Base-by-base conservation (phyloP, 2,113 vertebrate species). In the Entelurus aequoreus region DNA sequence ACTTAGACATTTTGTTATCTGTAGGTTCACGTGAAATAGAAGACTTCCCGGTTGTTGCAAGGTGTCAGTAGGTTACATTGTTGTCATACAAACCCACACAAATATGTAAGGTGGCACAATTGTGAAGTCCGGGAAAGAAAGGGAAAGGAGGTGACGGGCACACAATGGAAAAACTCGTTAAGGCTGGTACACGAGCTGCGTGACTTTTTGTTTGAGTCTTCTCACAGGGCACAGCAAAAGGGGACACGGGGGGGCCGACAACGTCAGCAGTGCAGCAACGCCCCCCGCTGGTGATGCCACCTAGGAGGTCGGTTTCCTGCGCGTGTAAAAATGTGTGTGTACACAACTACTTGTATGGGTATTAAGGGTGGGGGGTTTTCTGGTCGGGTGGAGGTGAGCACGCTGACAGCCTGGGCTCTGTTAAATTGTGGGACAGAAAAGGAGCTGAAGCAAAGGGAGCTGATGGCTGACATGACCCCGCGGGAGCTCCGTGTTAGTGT, bases 391-490 rank as follows among this genome's bases (percentile, higher is more conserved):
- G 82, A 81, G 86, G 80, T 88, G 89, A 83, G 91, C 79, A 81
- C 83, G 85, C 84, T 93, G 90, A 94, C 87, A 91, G 87, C 77
- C 88, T 90, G 88, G 84, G 81, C 84, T 82, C 83, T 77, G 84
- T 76, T 90, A 87, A 92, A 90, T 88, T 86, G 86, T 86, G 80
- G 49, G 69, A 68, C 28, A 28, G 80, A 88, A 88, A 84, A 89
- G 90, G 91, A 87, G 84, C 82, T 71, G 88, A 82, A 87, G 66
- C 91, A 86, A 87, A 87, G 88, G 86, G 90, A 88, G 92, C 77
- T 86, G 90, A 92, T 94, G 91, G 93, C 90, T 94, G 92, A 92
- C 90, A 92, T 81, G 88, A 91, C 90, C 91, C 85, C 90, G 88
- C 88, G 55, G 87, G 92, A 62, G 49, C 68, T 66, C 62, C 68